Evolutionary conservation across 1,140 invertebrate genomes (phyloP).

Genomic region (Drosophila cardini): DNA sequence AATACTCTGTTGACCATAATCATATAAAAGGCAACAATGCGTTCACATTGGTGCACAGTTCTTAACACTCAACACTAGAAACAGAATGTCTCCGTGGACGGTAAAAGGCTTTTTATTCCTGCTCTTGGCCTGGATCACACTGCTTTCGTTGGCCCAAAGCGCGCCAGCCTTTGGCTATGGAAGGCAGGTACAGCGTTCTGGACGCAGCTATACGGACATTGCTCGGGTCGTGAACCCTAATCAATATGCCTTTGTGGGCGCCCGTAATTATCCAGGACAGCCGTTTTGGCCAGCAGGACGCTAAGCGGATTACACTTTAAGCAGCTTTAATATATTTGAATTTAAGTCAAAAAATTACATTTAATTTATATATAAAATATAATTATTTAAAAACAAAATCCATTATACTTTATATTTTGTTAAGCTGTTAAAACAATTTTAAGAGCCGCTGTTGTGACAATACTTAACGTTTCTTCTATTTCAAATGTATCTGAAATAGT

Average conservation of each 20-base stretch:
- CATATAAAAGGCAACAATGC: constrained; percentile 48
- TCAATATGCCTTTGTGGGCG: constrained; percentile 65
- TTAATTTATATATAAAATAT: background rate
- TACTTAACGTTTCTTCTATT: background rate
- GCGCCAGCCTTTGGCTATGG: constrained; percentile 37
- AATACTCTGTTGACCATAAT: constrained; percentile 10
- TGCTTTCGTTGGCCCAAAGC: constrained; percentile 11
- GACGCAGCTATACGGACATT: constrained; percentile 76
- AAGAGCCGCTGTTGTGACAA: too few relatives aligned
- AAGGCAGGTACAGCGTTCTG: constrained; percentile 34
- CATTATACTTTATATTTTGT: too few relatives aligned
- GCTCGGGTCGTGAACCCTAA: constrained; percentile 75
- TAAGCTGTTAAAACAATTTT: too few relatives aligned
- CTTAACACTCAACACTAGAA: constrained; percentile 33
- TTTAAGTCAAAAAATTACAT: background rate
- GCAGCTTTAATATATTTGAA: background rate
- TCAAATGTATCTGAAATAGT: constrained; percentile 3
- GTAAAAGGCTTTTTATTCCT: constrained; percentile 45
- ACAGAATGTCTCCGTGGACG: constrained; percentile 47
- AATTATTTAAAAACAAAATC: background rate
- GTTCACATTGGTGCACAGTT: constrained; percentile 46
- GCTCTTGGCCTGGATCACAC: constrained; percentile 28
- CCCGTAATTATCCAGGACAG: constrained; percentile 67
- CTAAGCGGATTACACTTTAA: constrained; percentile 3
- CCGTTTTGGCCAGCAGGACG: constrained; percentile 68